Conservation (phyloP, 2,888 invertebrate species). For the Drosophila pseudotalamancana region DNA sequence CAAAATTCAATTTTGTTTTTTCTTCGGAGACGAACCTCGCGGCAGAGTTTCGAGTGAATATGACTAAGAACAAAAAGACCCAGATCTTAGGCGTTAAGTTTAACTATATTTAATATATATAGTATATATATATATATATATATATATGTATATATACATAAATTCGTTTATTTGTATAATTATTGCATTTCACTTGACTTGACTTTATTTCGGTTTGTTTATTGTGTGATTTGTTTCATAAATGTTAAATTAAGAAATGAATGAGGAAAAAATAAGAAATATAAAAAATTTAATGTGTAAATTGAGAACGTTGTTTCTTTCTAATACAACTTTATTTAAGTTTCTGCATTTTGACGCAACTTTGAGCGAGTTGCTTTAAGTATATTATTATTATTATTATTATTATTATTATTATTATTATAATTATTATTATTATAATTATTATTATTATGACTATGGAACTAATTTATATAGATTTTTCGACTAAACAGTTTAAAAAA, state of each 20-base stretch:
- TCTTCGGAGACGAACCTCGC: constrained; percentile 15
- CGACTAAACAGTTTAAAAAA: constrained; percentile 24
- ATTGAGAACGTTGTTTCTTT: constrained; percentile 16
- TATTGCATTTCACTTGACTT: constrained; percentile 50
- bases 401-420: constrained; percentile 20
- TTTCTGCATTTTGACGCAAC: constrained; percentile 60
- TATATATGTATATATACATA: constrained; percentile 10
- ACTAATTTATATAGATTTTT: constrained; percentile 55
- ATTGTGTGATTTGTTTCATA: constrained; percentile 41
- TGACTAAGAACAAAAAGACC: constrained; percentile 65
- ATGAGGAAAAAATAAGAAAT: constrained; percentile 7
- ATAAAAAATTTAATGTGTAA: constrained; percentile 34
- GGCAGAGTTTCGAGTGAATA: constrained; percentile 38
- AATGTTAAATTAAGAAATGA: constrained; percentile 15
- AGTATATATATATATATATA: constrained; percentile 11
- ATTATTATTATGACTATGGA: constrained; percentile 13
- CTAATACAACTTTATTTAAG: constrained; percentile 15
- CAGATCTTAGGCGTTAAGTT: constrained; percentile 63
- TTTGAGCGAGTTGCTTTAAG: constrained; percentile 64
- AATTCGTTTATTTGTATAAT: constrained; percentile 41
- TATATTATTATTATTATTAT: constrained; percentile 52
- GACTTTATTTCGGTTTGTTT: constrained; percentile 34
- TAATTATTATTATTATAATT: constrained; percentile 2
- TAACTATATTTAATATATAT: constrained; percentile 30
- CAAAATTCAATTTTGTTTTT: constrained; percentile 72